phyloP scores from a whole-genome alignment of 2,113 vertebrate species.

The Polyodon spathula region DNA sequence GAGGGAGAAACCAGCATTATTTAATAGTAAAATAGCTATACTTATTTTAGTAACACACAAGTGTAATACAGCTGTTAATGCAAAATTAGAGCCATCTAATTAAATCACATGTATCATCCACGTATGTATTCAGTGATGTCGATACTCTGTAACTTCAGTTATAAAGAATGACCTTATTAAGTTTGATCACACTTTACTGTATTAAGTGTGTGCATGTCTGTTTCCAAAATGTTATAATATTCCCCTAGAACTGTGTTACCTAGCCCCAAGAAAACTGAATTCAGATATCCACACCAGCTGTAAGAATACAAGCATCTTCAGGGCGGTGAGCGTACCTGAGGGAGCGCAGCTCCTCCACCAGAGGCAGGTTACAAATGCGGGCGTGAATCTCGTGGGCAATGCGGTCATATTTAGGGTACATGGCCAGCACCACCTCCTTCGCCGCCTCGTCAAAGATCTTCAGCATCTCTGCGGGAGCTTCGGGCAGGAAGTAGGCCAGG shows the following conservation, averaged over 20 bases:
- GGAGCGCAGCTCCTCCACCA: constrained; percentile 89
- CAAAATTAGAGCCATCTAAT: not conserved
- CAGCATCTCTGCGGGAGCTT: constrained; percentile 88
- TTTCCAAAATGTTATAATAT: too few species aligned
- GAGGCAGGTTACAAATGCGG: constrained; percentile 85
- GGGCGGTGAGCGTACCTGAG: constrained; percentile 58
- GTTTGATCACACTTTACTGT: too few species aligned
- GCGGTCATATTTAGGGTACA: constrained; percentile 94
- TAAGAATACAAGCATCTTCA: constrained; percentile 1
- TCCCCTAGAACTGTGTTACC: too few species aligned
- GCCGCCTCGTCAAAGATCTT: constrained; percentile 94
- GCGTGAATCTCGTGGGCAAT: constrained; percentile 87
- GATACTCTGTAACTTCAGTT: too few species aligned
- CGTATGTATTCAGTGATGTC: too few species aligned
- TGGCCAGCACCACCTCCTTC: constrained; percentile 88
- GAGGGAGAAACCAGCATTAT: not conserved
- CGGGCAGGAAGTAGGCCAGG: constrained; percentile 88
- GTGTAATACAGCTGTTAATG: not conserved
- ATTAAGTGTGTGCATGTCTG: too few species aligned
- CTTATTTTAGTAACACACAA: too few species aligned
- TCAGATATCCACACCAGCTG: too few species aligned
- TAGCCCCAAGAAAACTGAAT: too few species aligned
- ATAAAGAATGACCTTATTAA: too few species aligned
- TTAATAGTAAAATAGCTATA: not conserved
- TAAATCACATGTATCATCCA: not conserved